Evolutionary conservation across 2,113 vertebrate species (phyloP).

Genomic region (Oreochromis tanganicae): DNA sequence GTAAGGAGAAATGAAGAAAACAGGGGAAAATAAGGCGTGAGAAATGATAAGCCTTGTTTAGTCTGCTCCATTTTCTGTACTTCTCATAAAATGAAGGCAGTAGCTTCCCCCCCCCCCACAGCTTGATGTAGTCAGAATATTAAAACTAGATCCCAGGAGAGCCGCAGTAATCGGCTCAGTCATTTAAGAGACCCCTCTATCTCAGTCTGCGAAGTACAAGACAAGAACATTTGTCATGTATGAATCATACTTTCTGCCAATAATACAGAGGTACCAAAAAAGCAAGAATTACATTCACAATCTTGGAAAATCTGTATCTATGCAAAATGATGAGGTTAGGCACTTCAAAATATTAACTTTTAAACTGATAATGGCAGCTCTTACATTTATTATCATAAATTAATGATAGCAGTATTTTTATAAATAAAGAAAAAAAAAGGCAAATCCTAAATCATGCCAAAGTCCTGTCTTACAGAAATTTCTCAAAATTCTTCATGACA

Average conservation of each 20-base stretch:
- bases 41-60: neutral
- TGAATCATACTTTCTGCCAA: neutral
- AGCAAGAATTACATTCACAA: neutral
- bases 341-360: neutral
- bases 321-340: neutral
- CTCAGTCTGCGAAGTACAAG: neutral
- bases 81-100: neutral
- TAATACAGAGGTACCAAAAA: neutral
- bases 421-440: neutral
- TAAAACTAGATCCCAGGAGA: constrained; percentile 9
- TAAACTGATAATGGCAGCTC: neutral
- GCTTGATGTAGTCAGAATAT: neutral
- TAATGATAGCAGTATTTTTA: neutral
- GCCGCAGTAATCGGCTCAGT: neutral
- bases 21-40: neutral
- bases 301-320: neutral
- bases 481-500: neutral
- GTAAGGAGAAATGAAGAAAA: neutral
- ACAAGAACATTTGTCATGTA: neutral
- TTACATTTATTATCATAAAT: neutral
- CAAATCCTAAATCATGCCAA: neutral
- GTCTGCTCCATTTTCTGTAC: neutral
- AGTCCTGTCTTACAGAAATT: neutral
- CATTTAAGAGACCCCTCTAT: neutral
- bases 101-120: neutral